These are phyloP conservation scores for Uropetala carovei DNA, from an alignment of 2,888 invertebrate species.

Conservation along the genomic window DNA sequence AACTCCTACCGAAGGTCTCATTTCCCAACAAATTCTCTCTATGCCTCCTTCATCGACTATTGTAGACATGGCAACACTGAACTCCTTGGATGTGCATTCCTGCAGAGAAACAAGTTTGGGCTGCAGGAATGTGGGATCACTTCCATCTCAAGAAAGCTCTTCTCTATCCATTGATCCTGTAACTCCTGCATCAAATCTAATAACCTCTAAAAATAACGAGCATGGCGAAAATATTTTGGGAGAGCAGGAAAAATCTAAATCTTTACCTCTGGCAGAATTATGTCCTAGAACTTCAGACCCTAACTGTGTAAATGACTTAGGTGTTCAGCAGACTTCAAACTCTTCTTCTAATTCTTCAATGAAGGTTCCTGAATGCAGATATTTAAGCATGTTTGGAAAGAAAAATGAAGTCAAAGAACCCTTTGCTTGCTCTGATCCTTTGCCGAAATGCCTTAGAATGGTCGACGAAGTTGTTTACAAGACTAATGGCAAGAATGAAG, in stretches of 20 bases:
- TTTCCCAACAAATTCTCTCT: constrained; percentile 34
- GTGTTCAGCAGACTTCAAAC: background rate
- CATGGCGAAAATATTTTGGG: background rate
- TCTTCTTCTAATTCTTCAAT: background rate
- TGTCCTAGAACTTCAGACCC: background rate
- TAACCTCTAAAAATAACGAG: background rate
- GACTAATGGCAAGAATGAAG: background rate
- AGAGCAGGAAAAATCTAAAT: background rate
- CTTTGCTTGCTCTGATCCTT: background rate
- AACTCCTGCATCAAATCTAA: constrained; percentile 29
- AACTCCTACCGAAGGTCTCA: constrained; percentile 30
- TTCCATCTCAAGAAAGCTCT: constrained; percentile 57
- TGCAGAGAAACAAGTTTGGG: constrained; percentile 27
- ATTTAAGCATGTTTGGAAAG: background rate
- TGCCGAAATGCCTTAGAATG: background rate
- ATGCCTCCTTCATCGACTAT: constrained; percentile 51
- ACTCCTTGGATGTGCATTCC: constrained; percentile 51
- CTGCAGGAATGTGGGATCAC: constrained; percentile 43
- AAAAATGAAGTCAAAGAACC: background rate
- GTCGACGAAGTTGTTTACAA: background rate
- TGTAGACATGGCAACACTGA: constrained; percentile 63
- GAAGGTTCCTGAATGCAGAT: background rate
- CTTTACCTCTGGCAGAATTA: constrained; percentile 18
- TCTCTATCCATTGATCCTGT: constrained; percentile 36
- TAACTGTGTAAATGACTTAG: background rate